These are phyloP conservation scores for Campylomormyrus tamandua DNA, from an alignment of 2,113 vertebrate species.

Conservation along the genomic window DNA sequence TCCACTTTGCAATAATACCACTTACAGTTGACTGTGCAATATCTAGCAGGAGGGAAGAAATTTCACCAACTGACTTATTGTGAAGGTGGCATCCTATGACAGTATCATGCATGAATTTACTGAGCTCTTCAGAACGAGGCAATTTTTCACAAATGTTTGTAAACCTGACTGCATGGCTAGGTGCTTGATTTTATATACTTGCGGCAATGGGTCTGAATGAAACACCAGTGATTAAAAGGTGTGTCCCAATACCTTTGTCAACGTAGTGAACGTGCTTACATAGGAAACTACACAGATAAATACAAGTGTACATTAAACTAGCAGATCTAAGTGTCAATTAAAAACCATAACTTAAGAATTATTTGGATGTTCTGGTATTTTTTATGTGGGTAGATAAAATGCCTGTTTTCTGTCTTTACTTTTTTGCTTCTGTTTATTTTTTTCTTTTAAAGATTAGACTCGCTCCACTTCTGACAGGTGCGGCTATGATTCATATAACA, in stretches of 20 bases:
- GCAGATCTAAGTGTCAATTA: background rate
- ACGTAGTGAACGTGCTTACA: background rate
- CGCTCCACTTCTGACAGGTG: constrained; percentile 39
- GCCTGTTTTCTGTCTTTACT: background rate
- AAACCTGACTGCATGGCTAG: background rate
- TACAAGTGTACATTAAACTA: background rate
- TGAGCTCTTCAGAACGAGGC: background rate
- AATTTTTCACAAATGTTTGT: background rate
- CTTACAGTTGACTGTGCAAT: background rate
- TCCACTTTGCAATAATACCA: background rate
- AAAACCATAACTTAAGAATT: background rate
- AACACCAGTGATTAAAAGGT: background rate
- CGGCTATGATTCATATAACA: constrained; percentile 34
- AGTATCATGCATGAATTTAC: background rate
- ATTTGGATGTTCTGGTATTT: background rate
- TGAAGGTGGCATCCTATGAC: background rate
- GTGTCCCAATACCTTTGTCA: background rate
- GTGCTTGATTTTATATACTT: background rate
- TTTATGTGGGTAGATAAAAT: background rate
- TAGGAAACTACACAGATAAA: background rate
- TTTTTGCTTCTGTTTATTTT: constrained; percentile 4
- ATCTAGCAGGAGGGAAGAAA: background rate
- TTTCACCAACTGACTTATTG: background rate
- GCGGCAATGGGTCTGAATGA: background rate
- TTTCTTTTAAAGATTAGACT: constrained; percentile 36